Evolutionary conservation across 2,113 vertebrate species (phyloP).

Genomic region (Dolichotis patagonum): DNA sequence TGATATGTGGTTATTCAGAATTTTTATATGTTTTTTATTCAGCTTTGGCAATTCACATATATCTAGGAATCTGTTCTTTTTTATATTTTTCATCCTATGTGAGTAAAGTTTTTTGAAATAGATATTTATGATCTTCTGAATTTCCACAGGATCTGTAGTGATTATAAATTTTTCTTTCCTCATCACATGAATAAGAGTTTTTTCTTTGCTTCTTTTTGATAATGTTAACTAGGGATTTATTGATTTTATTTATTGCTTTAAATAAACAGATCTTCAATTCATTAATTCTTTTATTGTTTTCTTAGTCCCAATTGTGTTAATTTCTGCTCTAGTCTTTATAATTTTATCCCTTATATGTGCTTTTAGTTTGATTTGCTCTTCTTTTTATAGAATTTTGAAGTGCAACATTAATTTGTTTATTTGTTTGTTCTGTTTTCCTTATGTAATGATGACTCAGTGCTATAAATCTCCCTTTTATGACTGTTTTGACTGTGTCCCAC

Average conservation of each 20-base stretch:
- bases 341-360: background rate
- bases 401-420: background rate
- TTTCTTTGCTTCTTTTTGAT: background rate
- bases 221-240: background rate
- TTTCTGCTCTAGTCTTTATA: background rate
- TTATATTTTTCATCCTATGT: background rate
- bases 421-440: background rate
- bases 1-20: background rate
- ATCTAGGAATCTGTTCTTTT: background rate
- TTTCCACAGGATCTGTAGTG: background rate
- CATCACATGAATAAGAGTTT: background rate
- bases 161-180: background rate
- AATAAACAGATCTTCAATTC: background rate
- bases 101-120: background rate
- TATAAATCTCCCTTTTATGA: background rate
- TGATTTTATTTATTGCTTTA: background rate
- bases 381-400: background rate
- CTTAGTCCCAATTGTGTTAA: background rate
- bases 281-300: background rate
- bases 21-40: background rate
- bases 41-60: background rate
- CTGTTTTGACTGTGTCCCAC: background rate
- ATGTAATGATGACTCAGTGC: background rate
- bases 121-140: background rate
- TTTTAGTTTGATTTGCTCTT: background rate